A percentile compares a stretch with the other conserved stretches of the same genome.
These are phyloP conservation scores for Hyposmocoma kahamanoa DNA, from an alignment of 1,140 invertebrate genomes.

Conservation along the genomic window DNA sequence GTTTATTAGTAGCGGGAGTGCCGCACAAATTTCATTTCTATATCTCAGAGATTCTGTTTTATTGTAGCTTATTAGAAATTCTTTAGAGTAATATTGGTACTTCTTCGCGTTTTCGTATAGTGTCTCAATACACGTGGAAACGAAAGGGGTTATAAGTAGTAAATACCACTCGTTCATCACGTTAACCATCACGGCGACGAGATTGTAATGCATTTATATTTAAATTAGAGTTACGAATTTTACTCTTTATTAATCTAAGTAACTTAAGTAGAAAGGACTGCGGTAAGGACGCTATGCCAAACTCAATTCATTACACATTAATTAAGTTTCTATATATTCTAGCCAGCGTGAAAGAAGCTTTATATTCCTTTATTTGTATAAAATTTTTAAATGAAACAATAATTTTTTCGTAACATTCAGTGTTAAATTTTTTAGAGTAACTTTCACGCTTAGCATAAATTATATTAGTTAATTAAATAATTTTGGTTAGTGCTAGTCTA, in stretches of 20 bases:
- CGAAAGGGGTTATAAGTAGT: conserved; percentile 4
- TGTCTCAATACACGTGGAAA: conserved; percentile 11
- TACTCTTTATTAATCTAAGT: too few relatives aligned
- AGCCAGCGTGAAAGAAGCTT: too few relatives aligned
- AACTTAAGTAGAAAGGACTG: too few relatives aligned
- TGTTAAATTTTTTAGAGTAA: too few relatives aligned
- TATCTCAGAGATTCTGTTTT: conserved; percentile 25
- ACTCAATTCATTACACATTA: too few relatives aligned
- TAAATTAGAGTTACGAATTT: conserved; percentile 18
- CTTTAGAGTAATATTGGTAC: not conserved
- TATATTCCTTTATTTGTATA: too few relatives aligned
- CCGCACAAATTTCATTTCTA: conserved; percentile 25
- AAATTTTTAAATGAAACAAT: too few relatives aligned
- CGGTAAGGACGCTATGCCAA: too few relatives aligned
- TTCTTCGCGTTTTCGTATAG: too few relatives aligned
- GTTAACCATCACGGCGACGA: conserved; percentile 27
- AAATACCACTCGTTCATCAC: conserved; percentile 15
- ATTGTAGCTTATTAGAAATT: conserved; percentile 10
- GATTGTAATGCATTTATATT: conserved; percentile 48
- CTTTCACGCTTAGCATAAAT: too few relatives aligned
- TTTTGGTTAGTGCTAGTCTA: conserved; percentile 1
- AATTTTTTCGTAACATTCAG: too few relatives aligned
- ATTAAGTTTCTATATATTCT: too few relatives aligned
- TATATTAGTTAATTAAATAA: not conserved
- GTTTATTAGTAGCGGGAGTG: conserved; percentile 18